Conservation (phyloP, 2,113 vertebrate species). For the Anoura caudifer region DNA sequence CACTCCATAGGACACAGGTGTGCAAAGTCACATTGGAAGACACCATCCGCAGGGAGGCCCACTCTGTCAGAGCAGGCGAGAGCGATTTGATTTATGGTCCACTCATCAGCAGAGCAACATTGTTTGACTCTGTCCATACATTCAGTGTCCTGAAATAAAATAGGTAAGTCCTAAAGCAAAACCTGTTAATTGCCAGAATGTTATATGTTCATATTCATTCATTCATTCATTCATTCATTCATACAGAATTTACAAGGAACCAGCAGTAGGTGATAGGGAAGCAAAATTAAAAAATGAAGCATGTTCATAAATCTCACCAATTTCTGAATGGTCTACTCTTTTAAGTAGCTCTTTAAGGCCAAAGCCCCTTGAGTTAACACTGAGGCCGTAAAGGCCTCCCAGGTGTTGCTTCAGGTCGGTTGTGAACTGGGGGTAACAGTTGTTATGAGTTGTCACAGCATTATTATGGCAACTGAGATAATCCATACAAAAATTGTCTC, state of each 20-base stretch:
- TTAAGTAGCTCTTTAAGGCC: background rate
- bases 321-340: background rate
- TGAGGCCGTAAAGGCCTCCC: background rate
- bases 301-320: background rate
- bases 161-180: background rate
- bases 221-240: background rate
- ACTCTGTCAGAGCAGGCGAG: background rate
- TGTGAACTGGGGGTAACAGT: background rate
- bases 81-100: background rate
- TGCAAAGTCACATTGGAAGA: background rate
- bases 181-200: background rate
- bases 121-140: background rate
- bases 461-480: background rate
- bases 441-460: background rate
- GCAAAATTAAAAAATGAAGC: background rate
- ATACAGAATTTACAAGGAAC: background rate
- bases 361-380: background rate
- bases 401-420: background rate
- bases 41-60: accelerated
- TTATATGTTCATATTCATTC: background rate
- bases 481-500: background rate
- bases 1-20: background rate
- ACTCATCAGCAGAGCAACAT: background rate
- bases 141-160: background rate
- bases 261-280: background rate